Conservation (phyloP, 2,113 vertebrate species). For the Bolborhynchus lineola region DNA sequence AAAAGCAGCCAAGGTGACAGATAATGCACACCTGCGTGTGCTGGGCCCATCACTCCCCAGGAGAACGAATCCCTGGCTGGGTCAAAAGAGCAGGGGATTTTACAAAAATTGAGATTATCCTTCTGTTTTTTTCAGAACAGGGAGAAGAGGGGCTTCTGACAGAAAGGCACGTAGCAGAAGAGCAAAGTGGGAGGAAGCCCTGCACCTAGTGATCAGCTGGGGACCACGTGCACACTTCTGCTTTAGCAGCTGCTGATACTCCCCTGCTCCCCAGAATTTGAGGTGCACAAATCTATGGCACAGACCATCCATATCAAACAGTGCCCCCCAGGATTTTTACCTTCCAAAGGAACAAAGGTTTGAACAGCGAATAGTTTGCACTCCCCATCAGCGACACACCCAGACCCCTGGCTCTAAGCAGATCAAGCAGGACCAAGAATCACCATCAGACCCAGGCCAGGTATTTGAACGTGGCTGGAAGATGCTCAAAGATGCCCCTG, state of each 20-base stretch:
- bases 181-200: background rate
- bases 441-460: background rate
- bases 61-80: background rate
- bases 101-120: background rate
- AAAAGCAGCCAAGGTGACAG: background rate
- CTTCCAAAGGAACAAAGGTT: background rate
- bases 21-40: background rate
- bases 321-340: background rate
- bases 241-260: background rate
- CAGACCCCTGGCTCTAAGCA: background rate
- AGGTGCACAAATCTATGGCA: background rate
- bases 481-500: background rate
- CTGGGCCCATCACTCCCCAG: accelerated
- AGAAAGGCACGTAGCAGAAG: background rate
- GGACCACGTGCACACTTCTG: accelerated
- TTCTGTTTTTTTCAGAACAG: background rate
- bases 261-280: background rate
- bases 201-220: accelerated
- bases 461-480: background rate
- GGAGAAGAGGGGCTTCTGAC: background rate
- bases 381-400: background rate
- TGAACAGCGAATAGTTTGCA: background rate
- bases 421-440: background rate
- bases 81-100: background rate
- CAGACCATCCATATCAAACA: background rate